Evolutionary conservation across 2,888 invertebrate genomes (phyloP).

Genomic region (Autographa gamma): DNA sequence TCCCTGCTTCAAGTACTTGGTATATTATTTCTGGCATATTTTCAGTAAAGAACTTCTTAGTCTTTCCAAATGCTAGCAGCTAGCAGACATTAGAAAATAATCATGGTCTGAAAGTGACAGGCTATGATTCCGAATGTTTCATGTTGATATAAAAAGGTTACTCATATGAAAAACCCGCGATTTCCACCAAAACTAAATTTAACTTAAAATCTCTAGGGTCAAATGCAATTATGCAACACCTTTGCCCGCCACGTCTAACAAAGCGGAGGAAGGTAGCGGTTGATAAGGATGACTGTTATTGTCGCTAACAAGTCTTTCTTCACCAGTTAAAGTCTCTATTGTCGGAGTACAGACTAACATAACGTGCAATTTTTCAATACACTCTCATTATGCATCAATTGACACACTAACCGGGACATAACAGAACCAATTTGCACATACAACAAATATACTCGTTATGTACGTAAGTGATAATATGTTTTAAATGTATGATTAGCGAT

Average conservation of each 20-base stretch:
- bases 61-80: too few relatives aligned
- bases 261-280: slow-evolving; percentile 8
- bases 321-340: slow-evolving; percentile 37
- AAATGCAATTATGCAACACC: background rate
- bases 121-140: too few relatives aligned
- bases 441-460: background rate
- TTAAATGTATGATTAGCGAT: too few relatives aligned
- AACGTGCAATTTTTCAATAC: slow-evolving; percentile 29
- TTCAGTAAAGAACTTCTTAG: too few relatives aligned
- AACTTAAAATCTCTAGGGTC: too few relatives aligned
- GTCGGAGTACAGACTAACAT: slow-evolving; percentile 12
- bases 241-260: background rate
- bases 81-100: too few relatives aligned
- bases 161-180: background rate
- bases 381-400: slow-evolving; percentile 39
- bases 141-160: too few relatives aligned
- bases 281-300: slow-evolving; percentile 31
- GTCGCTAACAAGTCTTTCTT: slow-evolving; percentile 37
- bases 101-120: too few relatives aligned
- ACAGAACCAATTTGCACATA: background rate
- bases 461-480: background rate
- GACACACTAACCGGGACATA: background rate
- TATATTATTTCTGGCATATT: too few relatives aligned
- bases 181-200: background rate
- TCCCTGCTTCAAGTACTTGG: background rate